Percentiles rank a stretch among this genome's conserved stretches.
Evolutionary conservation across 2,113 vertebrate genomes (phyloP).

Genomic region (Noturus placidus): DNA sequence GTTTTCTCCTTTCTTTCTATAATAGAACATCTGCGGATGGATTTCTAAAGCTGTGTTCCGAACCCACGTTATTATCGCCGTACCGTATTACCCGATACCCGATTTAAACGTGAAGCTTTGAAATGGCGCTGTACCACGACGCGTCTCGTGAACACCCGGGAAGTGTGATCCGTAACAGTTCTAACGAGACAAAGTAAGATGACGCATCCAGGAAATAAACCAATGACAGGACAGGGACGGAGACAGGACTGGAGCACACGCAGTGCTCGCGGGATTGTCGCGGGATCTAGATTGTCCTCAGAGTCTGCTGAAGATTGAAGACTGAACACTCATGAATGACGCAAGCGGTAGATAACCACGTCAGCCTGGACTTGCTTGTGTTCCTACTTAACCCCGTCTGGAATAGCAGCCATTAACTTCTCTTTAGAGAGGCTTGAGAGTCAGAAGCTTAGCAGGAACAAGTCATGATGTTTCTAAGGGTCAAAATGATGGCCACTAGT

Average conservation of each 20-base stretch:
- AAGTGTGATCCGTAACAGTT: not conserved
- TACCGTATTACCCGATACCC: not conserved
- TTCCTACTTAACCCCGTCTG: not conserved
- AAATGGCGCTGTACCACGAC: not conserved
- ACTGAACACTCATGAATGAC: not conserved
- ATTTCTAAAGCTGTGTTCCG: not conserved
- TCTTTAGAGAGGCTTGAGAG: not conserved
- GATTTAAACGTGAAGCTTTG: not conserved
- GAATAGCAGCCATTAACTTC: not conserved
- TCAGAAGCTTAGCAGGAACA: not conserved
- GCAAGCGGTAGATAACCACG: not conserved
- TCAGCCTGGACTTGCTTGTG: not conserved
- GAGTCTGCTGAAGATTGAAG: not conserved
- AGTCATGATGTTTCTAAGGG: not conserved
- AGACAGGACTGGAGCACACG: not conserved
- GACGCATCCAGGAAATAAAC: not conserved
- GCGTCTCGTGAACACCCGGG: not conserved
- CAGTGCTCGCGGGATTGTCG: not conserved
- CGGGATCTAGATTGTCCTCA: too few species aligned
- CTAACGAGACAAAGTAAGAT: not conserved
- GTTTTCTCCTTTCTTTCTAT: slow-evolving; percentile 13
- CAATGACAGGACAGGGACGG: not conserved
- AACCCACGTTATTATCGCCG: not conserved
- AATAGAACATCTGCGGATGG: slow-evolving; percentile 10
- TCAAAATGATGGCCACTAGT: not conserved